Base-by-base conservation (phyloP, 2,797 vertebrate species). In the Crenuchus spilurus region DNA sequence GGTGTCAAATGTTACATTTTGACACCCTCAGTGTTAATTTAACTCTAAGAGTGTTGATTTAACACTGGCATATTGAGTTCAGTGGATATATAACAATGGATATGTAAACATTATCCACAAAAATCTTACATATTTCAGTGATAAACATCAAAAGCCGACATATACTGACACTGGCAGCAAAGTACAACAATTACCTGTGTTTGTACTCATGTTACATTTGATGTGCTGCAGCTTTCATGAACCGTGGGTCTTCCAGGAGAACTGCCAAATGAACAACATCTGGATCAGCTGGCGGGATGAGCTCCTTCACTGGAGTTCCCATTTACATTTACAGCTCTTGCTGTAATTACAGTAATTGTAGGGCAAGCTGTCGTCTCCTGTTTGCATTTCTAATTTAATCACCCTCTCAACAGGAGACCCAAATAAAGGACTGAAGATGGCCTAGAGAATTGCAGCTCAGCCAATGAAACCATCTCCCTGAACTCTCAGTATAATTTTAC, bases 361-460 rank as follows among this genome's bases (percentile, higher is more conserved):
- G 44, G n/a, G 20, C 49, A 49, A 30, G 16, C 28, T 14, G 13
- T 28, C 14, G n/a, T 62, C 39, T 70, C 35, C 33, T 60, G 28
- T 73, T 76, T 73, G 46, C 52, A 26, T 52, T 31, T 14, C 41
- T 54, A 28, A 41, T 78, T 69, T 70, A 65, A 72, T 58, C 14
- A 44, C 61, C 18, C n/a, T 57, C 41, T 68, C 39, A 51, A 64
- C 30, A 49, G 14, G 13, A 13, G 3, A 10, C 4, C 2, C 18
- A 30, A 64, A 60, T 71, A 44, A 67, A 22, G 14, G 18, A 54
- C 54, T 48, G 20, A 55, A 42, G 31, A 22, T 44, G 70, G 48
- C 75, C 64, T 75, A 44, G 28, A 55, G 35, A 63, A 51, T 37
- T 33, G 9, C 6, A 65, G 16, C 35, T 28, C 44, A n/a, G 33